Percentiles rank a stretch among this genome's conserved stretches.
Conservation (phyloP, 2,113 vertebrate genomes). For the Anguilla rostrata region DNA sequence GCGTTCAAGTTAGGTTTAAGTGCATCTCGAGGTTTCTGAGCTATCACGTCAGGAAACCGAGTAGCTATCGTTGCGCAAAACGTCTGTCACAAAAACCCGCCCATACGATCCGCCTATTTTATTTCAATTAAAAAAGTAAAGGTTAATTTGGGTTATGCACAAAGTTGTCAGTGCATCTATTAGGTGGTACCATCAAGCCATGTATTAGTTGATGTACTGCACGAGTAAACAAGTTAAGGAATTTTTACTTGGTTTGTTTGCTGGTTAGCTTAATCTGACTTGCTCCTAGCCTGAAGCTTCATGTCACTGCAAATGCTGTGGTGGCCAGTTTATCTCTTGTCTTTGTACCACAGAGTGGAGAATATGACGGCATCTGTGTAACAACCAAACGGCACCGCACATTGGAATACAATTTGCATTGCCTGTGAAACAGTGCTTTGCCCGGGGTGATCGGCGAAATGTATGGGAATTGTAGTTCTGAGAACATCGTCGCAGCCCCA, state of each 20-base stretch:
- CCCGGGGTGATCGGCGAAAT: not conserved
- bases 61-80: conserved; percentile 32
- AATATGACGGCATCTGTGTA: too few relatives aligned
- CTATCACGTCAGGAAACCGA: conserved; percentile 50
- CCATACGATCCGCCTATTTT: conserved; percentile 39
- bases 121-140: conserved; percentile 38
- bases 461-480: conserved; percentile 24
- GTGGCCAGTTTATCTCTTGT: not conserved
- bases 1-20: conserved; percentile 77
- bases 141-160: conserved; percentile 30
- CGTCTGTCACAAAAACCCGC: conserved; percentile 46
- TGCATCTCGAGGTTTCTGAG: conserved; percentile 37
- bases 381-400: not conserved
- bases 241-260: not conserved
- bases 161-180: not conserved
- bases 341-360: not conserved
- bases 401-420: not conserved
- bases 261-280: not conserved
- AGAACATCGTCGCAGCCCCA: not conserved
- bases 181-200: not conserved
- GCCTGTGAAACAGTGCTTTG: not conserved
- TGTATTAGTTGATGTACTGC: not conserved
- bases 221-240: not conserved
- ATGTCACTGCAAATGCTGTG: not conserved
- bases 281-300: too few relatives aligned